Conservation (phyloP, 2,797 vertebrate species). For the Hylomyscus alleni region DNA sequence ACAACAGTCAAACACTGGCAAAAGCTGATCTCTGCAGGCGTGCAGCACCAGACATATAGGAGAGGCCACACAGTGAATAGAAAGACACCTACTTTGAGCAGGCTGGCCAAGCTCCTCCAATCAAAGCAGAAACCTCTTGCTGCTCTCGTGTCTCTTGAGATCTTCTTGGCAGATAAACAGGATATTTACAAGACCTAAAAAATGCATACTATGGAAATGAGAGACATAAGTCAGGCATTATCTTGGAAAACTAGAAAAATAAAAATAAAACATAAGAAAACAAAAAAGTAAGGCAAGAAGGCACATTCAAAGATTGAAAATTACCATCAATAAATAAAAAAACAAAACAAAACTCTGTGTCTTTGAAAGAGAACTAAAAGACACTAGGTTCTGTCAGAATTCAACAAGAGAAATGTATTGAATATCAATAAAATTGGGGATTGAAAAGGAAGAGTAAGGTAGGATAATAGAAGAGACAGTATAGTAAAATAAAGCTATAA, state of each 20-base stretch:
- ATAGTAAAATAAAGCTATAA: conserved; percentile 30
- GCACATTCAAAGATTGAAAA: conserved; percentile 49
- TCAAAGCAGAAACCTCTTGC: background rate
- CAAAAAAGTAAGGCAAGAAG: conserved; percentile 42
- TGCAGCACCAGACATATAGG: background rate
- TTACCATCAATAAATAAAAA: conserved; percentile 28
- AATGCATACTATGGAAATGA: conserved; percentile 30
- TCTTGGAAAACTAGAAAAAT: conserved; percentile 18
- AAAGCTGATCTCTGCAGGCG: background rate
- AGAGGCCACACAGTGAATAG: background rate
- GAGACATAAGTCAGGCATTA: conserved; percentile 35
- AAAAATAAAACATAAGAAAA: conserved; percentile 11
- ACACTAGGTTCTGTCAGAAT: background rate
- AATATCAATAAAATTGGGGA: background rate
- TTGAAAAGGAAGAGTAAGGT: background rate
- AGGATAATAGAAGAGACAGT: background rate
- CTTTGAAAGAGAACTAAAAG: conserved; percentile 34
- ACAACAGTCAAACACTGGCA: background rate
- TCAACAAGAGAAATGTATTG: conserved; percentile 39
- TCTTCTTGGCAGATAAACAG: background rate
- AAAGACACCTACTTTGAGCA: background rate
- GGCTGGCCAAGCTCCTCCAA: background rate
- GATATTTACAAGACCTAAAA: conserved; percentile 51
- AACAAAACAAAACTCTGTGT: background rate
- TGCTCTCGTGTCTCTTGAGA: background rate